Evolutionary conservation across 2,797 vertebrate species (phyloP).

Genomic region (Brachymystax lenok): DNA sequence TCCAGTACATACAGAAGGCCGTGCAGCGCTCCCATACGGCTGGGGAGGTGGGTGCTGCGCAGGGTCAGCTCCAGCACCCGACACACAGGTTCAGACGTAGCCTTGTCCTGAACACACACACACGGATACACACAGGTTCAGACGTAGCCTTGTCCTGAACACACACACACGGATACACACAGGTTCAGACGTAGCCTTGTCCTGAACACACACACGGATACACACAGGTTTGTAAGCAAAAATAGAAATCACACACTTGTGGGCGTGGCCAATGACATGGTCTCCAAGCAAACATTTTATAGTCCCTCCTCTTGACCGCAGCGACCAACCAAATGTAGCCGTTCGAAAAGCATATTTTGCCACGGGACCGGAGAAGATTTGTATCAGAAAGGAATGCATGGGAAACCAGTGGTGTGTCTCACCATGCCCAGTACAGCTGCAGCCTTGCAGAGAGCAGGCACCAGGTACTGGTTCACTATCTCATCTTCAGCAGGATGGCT

Average conservation of each 20-base stretch:
- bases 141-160: too few relatives aligned
- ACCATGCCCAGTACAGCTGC: slow-evolving; percentile 98
- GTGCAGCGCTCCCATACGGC: slow-evolving; percentile 91
- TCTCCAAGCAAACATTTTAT: too few relatives aligned
- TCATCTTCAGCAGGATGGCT: slow-evolving; percentile 94
- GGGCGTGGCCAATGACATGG: too few relatives aligned
- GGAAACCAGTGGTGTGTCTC: slow-evolving; percentile 46
- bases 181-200: too few relatives aligned
- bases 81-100: slow-evolving; percentile 90
- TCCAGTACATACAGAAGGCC: slow-evolving; percentile 94
- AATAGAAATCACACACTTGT: slow-evolving; percentile 61
- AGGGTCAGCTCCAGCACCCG: slow-evolving; percentile 91
- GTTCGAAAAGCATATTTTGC: too few relatives aligned
- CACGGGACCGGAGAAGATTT: too few relatives aligned
- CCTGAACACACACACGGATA: slow-evolving; percentile 73
- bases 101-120: slow-evolving; percentile 84
- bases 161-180: slow-evolving; percentile 54
- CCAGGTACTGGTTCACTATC: slow-evolving; percentile 94
- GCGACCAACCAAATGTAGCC: too few relatives aligned
- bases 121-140: too few relatives aligned
- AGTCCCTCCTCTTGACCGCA: too few relatives aligned
- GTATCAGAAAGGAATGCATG: not conserved
- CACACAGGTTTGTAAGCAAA: too few relatives aligned
- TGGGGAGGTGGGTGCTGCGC: slow-evolving; percentile 93
- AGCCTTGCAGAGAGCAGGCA: slow-evolving; percentile 96